Evolutionary conservation across 2,888 invertebrate genomes (phyloP), one percentile per base, ranked within the genome.

Genomic region (Lissonota sp.): DNA sequence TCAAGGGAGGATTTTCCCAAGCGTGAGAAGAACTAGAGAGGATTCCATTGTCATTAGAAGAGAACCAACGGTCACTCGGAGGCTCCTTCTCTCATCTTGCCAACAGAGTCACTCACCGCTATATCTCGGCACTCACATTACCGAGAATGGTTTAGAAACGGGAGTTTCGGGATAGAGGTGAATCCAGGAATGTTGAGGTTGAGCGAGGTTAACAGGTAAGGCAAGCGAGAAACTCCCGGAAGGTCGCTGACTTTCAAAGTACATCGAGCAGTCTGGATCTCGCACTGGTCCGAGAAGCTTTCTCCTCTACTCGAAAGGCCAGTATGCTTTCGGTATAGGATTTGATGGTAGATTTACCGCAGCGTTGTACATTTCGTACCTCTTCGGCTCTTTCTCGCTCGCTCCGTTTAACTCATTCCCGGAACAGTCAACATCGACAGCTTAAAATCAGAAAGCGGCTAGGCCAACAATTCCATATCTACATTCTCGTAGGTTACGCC

Each of bases 271-370:
- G 46, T 46, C 37, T 57, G 12, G 8, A 37, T 37, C 37, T 58
- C 51, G 10, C 51, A 10, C 51, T 8, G 57, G 67, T 53, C 40
- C 63, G 79, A 26, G 62, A 57, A 79, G 53, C 67, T 62, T 40
- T 53, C 49, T 74, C 51, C 57, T 70, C 46, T 58, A 7, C 60
- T 67, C 58, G 42, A 80, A 26, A 73, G 74, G 60, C 51, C 75
- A 78, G 46, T 80, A 78, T 72, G 82, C 80, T 87, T 89, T 87
- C 85, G 86, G 84, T 83, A n/a, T n/a, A 78, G 85, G 88, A 87
- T 89, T 88, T 87, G 78, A 81, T 77, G 79, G 70, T 70, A 86
- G 86, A 88, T 88, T 89, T 88, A 88, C 79, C 72, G 82, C 64
- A 63, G 79, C 60, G 75, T 80, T 76, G 83, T 83, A 51, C 70